Evolutionary conservation across 2,797 vertebrate species (phyloP).

Genomic region (Dicrostonyx torquatus): DNA sequence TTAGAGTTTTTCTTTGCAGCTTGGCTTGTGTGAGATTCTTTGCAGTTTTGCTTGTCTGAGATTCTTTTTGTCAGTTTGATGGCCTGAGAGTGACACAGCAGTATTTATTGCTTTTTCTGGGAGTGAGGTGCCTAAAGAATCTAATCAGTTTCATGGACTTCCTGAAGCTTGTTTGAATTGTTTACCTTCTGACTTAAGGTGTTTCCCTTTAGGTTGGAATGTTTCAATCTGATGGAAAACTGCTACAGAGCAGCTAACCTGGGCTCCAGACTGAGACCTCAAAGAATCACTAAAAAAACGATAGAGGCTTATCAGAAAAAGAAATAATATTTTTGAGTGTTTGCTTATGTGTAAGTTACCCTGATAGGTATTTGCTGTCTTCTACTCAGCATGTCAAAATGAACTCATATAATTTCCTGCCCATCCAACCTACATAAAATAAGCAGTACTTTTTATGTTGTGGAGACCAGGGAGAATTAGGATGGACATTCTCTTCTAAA

Average conservation of each 20-base stretch:
- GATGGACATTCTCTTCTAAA: background rate
- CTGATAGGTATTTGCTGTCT: background rate
- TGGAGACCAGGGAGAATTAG: background rate
- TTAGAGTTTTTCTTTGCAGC: background rate
- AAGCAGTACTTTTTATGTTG: background rate
- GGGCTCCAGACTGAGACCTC: background rate
- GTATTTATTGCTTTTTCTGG: background rate
- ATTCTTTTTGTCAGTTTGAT: background rate
- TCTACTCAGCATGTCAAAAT: background rate
- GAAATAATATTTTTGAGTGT: background rate
- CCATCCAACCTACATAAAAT: background rate
- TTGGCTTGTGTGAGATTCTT: background rate
- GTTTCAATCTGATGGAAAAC: background rate
- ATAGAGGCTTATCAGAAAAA: constrained; percentile 28
- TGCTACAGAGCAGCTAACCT: background rate
- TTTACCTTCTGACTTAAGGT: background rate
- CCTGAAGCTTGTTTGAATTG: background rate
- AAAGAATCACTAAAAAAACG: background rate
- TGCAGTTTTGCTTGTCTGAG: background rate
- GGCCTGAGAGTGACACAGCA: background rate
- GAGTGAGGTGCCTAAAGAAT: background rate
- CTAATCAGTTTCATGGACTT: background rate
- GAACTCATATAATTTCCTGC: background rate
- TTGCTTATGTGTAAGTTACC: constrained; percentile 2
- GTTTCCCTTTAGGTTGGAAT: background rate